These are phyloP conservation scores for Campylomormyrus tamandua DNA, from an alignment of 2,113 vertebrate species.

Conservation along the genomic window DNA sequence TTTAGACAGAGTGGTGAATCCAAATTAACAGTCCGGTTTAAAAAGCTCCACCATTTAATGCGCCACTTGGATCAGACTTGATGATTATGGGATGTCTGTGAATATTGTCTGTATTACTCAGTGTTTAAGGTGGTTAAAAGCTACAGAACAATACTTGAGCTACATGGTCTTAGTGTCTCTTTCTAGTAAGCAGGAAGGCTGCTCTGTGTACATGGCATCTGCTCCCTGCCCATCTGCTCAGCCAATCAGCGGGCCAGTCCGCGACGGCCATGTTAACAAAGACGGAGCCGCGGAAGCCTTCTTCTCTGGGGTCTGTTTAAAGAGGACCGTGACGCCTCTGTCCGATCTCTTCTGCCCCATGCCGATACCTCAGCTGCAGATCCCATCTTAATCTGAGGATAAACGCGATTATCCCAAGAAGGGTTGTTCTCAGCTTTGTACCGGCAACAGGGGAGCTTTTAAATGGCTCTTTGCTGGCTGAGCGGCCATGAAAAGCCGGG, in stretches of 20 bases:
- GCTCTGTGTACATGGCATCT: background rate
- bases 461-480: slow-evolving; percentile 67
- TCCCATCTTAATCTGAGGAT: slow-evolving; percentile 85
- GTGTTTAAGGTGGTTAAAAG: background rate
- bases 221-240: background rate
- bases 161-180: background rate
- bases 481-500: slow-evolving; percentile 66
- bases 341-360: slow-evolving; percentile 50
- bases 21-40: background rate
- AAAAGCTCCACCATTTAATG: background rate
- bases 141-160: too few species aligned
- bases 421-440: slow-evolving; percentile 80
- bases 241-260: background rate
- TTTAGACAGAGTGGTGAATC: background rate
- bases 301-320: slow-evolving; percentile 50
- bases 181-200: background rate
- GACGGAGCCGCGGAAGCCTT: background rate
- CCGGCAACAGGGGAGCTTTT: slow-evolving; percentile 76
- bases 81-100: background rate
- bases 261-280: background rate
- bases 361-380: slow-evolving; percentile 73
- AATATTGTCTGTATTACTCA: background rate
- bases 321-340: slow-evolving; percentile 50
- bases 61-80: background rate
- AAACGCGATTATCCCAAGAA: slow-evolving; percentile 75